phyloP scores from a whole-genome alignment of 2,797 vertebrate genomes.

The Pristis pectinata region DNA sequence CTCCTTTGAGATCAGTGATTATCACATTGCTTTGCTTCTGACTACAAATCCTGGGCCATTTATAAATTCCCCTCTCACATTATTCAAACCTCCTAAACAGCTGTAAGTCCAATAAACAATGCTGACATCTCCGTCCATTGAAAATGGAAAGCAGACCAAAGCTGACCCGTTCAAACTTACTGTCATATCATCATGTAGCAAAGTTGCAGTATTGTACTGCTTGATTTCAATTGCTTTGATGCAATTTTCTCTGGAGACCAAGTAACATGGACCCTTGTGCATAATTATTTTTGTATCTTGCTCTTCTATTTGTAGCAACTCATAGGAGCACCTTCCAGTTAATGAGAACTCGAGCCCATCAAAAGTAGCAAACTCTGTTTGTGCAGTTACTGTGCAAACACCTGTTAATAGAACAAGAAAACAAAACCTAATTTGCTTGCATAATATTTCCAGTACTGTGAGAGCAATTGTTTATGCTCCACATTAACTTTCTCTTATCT shows the following conservation, averaged over 20 bases:
- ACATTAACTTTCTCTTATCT: neutral
- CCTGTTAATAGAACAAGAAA: conserved; percentile 54
- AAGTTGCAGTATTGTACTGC: conserved; percentile 54
- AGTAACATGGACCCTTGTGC: conserved; percentile 67
- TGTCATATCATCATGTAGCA: conserved; percentile 76
- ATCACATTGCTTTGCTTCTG: no score
- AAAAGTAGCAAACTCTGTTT: conserved; percentile 83
- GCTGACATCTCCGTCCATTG: conserved; percentile 36
- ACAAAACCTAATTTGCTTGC: neutral
- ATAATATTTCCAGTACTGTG: neutral
- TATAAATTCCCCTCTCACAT: neutral
- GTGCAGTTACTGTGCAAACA: conserved; percentile 83
- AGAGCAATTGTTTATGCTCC: neutral
- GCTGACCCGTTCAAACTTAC: conserved; percentile 51
- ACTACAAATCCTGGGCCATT: neutral
- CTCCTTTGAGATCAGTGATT: no score
- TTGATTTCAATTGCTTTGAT: conserved; percentile 80
- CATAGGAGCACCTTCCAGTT: conserved; percentile 76
- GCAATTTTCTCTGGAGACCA: conserved; percentile 59
- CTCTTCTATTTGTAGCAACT: conserved; percentile 62
- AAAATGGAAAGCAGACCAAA: conserved; percentile 34
- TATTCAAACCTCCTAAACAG: neutral
- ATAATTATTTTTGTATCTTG: conserved; percentile 70
- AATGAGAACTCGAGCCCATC: conserved; percentile 78
- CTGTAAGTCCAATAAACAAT: conserved; percentile 37